A percentile compares a stretch with the other conserved stretches of the same genome.
Conservation (phyloP, 2,113 vertebrate species). For the Chaetura pelagica region DNA sequence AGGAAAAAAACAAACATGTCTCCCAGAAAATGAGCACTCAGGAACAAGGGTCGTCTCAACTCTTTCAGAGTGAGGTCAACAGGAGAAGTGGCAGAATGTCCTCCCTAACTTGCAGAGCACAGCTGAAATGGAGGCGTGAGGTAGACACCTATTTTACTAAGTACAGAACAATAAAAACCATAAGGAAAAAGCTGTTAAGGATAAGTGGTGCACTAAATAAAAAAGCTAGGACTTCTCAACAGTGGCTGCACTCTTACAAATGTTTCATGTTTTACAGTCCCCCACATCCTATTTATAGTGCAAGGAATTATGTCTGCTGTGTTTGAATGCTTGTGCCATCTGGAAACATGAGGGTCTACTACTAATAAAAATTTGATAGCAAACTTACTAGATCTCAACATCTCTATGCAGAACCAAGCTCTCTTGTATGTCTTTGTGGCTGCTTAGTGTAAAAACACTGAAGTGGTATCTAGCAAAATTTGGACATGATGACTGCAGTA, state of each 20-base stretch:
- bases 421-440: neutral
- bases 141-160: accelerated
- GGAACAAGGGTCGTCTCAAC: neutral
- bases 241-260: neutral
- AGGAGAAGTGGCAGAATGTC: neutral
- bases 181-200: neutral
- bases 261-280: neutral
- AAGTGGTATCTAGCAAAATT: neutral
- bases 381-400: neutral
- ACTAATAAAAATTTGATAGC: no score
- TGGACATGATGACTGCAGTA: neutral
- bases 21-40: neutral
- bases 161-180: neutral
- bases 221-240: neutral
- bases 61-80: neutral
- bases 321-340: neutral
- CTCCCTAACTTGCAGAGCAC: neutral
- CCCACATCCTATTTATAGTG: neutral
- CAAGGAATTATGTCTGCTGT: neutral
- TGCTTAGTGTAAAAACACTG: neutral
- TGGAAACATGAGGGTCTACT: neutral
- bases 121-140: neutral
- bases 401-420: neutral
- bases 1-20: neutral
- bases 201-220: neutral